Percentiles rank a stretch among this genome's conserved stretches.
These are phyloP conservation scores for Xenentodon cancila DNA, from an alignment of 2,797 vertebrate genomes.

Conservation along the genomic window DNA sequence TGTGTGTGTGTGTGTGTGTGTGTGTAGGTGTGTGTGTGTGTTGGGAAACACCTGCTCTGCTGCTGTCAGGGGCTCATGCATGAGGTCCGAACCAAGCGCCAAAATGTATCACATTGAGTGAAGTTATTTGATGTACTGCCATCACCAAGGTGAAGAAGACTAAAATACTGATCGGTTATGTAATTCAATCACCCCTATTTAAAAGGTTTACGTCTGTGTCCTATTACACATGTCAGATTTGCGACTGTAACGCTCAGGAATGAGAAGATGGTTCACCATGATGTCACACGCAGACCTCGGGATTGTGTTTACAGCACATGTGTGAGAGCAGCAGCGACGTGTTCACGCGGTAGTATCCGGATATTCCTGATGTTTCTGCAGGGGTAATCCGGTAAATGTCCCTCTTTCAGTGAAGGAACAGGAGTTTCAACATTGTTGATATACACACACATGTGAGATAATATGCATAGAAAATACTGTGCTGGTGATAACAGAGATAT, in stretches of 20 bases:
- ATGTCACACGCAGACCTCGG: slow-evolving; percentile 29
- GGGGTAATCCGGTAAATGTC: background rate
- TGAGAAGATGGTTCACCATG: slow-evolving; percentile 33
- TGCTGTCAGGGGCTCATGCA: slow-evolving; percentile 31
- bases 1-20: no score
- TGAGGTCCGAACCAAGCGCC: slow-evolving; percentile 32
- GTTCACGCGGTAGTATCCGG: slow-evolving; percentile 3
- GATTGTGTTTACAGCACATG: slow-evolving; percentile 28
- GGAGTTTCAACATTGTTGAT: background rate
- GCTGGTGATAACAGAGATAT: no score
- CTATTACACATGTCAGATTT: slow-evolving; percentile 56
- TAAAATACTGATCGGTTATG: slow-evolving; percentile 52
- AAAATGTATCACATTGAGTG: slow-evolving; percentile 27
- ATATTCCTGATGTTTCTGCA: slow-evolving; percentile 5
- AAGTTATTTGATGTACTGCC: slow-evolving; percentile 60
- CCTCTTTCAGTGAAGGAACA: background rate
- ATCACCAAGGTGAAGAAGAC: slow-evolving; percentile 53
- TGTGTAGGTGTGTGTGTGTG: slow-evolving; percentile 59
- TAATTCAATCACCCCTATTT: slow-evolving; percentile 44
- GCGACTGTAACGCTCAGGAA: slow-evolving; percentile 35
- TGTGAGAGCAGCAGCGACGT: slow-evolving; percentile 17
- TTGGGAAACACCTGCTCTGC: slow-evolving; percentile 60
- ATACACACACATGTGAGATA: no score
- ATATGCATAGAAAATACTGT: no score
- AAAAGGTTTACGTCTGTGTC: slow-evolving; percentile 33